A percentile compares a stretch with the other conserved stretches of the same genome.
Evolutionary conservation across 1,140 invertebrate genomes (phyloP).

Genomic region (Subanguina moxae): DNA sequence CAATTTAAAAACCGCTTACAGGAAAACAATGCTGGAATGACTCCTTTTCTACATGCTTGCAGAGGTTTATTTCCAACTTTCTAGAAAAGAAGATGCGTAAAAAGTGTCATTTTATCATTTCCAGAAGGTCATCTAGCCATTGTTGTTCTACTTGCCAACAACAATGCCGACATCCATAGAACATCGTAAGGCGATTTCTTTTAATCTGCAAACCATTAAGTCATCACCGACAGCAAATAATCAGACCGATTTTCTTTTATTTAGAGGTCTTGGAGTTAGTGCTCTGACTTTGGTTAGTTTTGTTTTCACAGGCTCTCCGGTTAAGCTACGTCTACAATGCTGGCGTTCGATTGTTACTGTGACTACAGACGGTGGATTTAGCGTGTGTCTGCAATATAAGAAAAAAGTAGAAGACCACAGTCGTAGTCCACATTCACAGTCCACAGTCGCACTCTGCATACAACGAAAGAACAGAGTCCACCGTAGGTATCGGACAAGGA

Average conservation of each 20-base stretch:
- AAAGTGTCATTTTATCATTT: neutral
- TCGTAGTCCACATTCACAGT: no score
- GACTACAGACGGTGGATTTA: no score
- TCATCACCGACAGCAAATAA: neutral
- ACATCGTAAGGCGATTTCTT: neutral
- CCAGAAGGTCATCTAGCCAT: slow-evolving; percentile 9
- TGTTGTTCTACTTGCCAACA: slow-evolving; percentile 1
- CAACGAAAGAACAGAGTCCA: no score
- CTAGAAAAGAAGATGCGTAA: neutral
- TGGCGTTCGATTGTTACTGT: no score
- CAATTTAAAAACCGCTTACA: neutral
- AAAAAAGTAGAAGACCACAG: no score
- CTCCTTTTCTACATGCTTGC: slow-evolving; percentile 14
- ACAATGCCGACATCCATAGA: slow-evolving; percentile 8
- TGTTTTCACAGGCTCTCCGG: no score
- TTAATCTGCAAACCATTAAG: neutral
- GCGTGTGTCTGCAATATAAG: no score
- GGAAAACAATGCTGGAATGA: slow-evolving; percentile 9
- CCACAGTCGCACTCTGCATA: no score
- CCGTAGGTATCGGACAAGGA: no score
- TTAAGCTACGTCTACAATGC: no score
- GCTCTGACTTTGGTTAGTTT: slow-evolving; percentile 1
- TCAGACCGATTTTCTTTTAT: neutral
- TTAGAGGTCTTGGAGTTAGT: slow-evolving; percentile 9
- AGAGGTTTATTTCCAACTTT: neutral